Evolutionary conservation across 1,140 invertebrate species (phyloP).

Genomic region (Drosophila kepulauana): DNA sequence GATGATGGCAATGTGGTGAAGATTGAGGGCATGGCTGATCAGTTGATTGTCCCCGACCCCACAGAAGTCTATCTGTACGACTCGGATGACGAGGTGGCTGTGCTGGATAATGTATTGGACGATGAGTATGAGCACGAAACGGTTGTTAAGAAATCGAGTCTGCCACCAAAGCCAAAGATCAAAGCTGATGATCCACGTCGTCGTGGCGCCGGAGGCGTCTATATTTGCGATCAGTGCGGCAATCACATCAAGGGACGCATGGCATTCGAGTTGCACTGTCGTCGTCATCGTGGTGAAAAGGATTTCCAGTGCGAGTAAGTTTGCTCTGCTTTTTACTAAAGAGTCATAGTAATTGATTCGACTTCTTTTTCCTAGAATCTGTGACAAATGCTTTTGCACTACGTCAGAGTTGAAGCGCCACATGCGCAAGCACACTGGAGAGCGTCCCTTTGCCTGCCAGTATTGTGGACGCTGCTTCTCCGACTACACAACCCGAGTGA

Average conservation of each 20-base stretch:
- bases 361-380: constrained; percentile 52
- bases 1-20: constrained; percentile 60
- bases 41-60: constrained; percentile 57
- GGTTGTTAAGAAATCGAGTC: constrained; percentile 66
- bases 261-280: constrained; percentile 72
- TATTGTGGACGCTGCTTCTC: constrained; percentile 75
- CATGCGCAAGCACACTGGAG: constrained; percentile 75
- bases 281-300: constrained; percentile 73
- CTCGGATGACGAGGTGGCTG: constrained; percentile 70
- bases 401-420: constrained; percentile 76
- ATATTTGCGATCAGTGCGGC: constrained; percentile 74
- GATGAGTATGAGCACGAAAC: constrained; percentile 71
- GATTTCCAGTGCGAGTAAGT: constrained; percentile 77
- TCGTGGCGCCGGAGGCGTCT: constrained; percentile 63
- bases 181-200: constrained; percentile 62
- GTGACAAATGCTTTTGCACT: constrained; percentile 76
- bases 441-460: constrained; percentile 71
- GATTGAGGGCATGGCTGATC: constrained; percentile 45
- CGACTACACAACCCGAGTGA: constrained; percentile 74
- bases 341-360: neutral
- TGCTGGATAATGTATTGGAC: constrained; percentile 67
- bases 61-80: constrained; percentile 66
- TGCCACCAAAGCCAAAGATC: constrained; percentile 64
- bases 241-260: constrained; percentile 74
- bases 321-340: neutral